Evolutionary conservation across 1,140 invertebrate species (phyloP), one percentile per base, ranked within the genome.

Genomic region (Apis cerana): DNA sequence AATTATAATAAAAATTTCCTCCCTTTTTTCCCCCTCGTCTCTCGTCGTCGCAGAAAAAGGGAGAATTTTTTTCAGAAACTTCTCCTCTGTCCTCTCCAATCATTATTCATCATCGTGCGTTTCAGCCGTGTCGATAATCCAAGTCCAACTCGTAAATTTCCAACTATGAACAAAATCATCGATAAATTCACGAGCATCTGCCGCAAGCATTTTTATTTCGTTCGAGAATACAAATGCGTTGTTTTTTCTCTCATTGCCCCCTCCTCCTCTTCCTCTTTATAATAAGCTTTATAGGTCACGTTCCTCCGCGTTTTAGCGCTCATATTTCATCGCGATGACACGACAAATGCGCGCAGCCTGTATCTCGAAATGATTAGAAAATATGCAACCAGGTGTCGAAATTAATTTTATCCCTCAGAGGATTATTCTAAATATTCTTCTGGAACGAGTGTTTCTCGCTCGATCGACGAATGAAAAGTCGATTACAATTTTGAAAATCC

Each of bases 141-240:
- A 65, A 52, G 13, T 54, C 10, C 15, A 33, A 52, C 23, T 76
- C 75, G 11, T 76, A 76, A 76, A 65, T 64, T 65, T 21, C 50
- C 33, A 23, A 23, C 52, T 23, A 7, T 48, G 43, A 58, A 69
- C 27, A 43, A 43, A 77, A 11, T 33, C 17, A 8, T 8, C 74
- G 23, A 27, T 27, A 69, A 78, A 69, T 43, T 33, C 17, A 0
- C 19, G 52, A 68, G 12, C 54, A 61, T 77, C 11, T 48, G 64
- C n/a, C 12, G 33, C 17, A 17, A 15, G 65, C 10, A 23, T 7
- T 78, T 43, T 78, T 69, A 43, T 69, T 43, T 67, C 11, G 21
- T 58, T 43, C 12, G 9, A 27, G 54, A 59, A 13, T 4, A 19
- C 43, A 50, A 27, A 27, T 2, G 12, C 27, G 52, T 33, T 12